Percentiles rank a stretch among this genome's conserved stretches.
These are phyloP conservation scores for Drosophila elegans DNA, from an alignment of 1,140 invertebrate genomes.

Conservation along the genomic window DNA sequence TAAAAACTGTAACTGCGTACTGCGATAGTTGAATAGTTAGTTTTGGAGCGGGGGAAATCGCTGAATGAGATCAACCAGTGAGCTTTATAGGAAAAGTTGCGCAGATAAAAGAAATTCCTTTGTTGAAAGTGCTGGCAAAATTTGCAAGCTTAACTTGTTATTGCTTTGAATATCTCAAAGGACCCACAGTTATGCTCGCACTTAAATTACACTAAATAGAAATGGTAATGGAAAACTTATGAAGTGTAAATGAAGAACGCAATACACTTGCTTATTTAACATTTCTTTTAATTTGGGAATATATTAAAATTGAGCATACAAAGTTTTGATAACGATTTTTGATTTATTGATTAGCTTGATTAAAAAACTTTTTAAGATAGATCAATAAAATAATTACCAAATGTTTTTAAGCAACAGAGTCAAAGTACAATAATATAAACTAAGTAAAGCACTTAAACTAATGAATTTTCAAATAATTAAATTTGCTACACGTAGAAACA, in stretches of 20 bases:
- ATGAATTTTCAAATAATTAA: no score
- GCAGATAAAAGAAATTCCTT: conserved; percentile 9
- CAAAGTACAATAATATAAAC: no score
- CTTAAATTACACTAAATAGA: not conserved
- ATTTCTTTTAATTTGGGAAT: no score
- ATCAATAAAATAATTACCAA: no score
- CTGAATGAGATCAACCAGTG: conserved; percentile 30
- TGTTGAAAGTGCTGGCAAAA: conserved; percentile 6
- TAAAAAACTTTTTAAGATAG: no score
- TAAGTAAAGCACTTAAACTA: no score
- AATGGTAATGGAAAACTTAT: no score
- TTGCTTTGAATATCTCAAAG: not conserved
- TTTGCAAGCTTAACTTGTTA: conserved; percentile 1
- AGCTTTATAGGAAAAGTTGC: conserved; percentile 30
- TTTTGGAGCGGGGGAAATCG: conserved; percentile 6
- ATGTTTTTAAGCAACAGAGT: no score
- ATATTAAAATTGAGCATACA: no score
- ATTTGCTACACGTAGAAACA: not conserved
- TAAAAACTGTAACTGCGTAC: conserved; percentile 46
- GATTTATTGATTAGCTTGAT: no score
- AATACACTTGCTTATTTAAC: no score
- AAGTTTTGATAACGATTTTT: no score
- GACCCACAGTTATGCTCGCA: not conserved
- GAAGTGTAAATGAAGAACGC: not conserved
- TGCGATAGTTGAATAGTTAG: conserved; percentile 21